Conservation (phyloP, 2,113 vertebrate genomes). For the Notechis scutatus region DNA sequence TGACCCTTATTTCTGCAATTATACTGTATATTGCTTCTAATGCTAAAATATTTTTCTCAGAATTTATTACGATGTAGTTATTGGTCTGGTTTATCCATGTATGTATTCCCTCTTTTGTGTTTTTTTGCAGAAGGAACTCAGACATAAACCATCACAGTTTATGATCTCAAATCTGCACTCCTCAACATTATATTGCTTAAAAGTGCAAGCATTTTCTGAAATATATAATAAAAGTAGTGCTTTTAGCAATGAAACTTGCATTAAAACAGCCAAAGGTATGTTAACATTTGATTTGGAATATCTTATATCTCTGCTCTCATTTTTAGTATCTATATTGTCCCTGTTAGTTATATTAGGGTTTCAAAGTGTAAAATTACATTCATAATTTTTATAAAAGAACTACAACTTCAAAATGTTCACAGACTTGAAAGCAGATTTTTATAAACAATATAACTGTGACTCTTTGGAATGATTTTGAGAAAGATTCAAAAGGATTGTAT, state of each 20-base stretch:
- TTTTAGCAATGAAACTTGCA: slow-evolving; percentile 55
- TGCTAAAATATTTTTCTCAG: neutral
- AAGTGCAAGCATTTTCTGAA: slow-evolving; percentile 27
- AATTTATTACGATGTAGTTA: neutral
- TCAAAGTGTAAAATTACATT: neutral
- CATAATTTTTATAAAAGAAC: neutral
- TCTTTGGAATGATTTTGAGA: neutral
- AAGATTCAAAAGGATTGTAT: neutral
- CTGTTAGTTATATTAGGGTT: neutral
- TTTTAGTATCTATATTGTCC: neutral
- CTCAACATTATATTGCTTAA: slow-evolving; percentile 57
- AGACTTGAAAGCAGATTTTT: neutral
- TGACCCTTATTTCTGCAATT: neutral
- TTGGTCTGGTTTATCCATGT: neutral
- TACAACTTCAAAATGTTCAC: neutral
- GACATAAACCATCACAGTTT: slow-evolving; percentile 18
- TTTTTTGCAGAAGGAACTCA: slow-evolving; percentile 41
- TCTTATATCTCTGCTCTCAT: neutral
- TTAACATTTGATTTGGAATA: neutral
- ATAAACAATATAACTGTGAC: neutral
- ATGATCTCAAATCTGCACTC: slow-evolving; percentile 28
- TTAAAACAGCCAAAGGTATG: slow-evolving; percentile 57
- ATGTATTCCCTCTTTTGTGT: neutral
- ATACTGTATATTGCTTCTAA: neutral
- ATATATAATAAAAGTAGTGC: slow-evolving; percentile 30